Percentiles rank a stretch among this genome's conserved stretches.
phyloP scores from a whole-genome alignment of 2,113 vertebrate species.

The Talpa occidentalis region DNA sequence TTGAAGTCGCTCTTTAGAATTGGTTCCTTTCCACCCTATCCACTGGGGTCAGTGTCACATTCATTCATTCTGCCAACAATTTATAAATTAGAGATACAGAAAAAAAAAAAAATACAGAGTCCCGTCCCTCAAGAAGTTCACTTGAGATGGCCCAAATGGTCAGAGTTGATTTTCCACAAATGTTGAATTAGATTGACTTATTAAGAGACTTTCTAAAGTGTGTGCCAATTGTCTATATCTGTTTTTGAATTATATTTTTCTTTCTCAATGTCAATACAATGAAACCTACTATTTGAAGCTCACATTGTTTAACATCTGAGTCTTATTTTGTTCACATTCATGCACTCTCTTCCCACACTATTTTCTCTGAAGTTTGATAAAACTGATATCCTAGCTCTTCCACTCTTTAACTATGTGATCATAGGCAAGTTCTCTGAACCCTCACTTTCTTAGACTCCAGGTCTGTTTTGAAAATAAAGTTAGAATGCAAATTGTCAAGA shows the following conservation, averaged over 20 bases:
- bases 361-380: background rate
- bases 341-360: background rate
- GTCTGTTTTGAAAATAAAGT: background rate
- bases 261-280: background rate
- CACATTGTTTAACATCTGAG: background rate
- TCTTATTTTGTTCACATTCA: background rate
- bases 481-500: background rate
- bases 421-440: background rate
- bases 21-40: background rate
- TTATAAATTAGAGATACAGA: background rate
- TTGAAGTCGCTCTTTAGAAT: background rate
- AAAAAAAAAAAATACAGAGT: background rate
- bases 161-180: background rate
- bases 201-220: background rate
- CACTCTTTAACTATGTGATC: background rate
- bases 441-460: background rate
- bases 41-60: background rate
- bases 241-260: background rate
- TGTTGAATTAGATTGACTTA: background rate
- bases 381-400: background rate
- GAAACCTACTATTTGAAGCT: background rate
- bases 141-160: background rate
- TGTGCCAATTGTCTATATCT: background rate
- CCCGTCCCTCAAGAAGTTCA: background rate
- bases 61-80: background rate